A percentile compares a stretch with the other conserved stretches of the same genome.
phyloP scores from a whole-genome alignment of 2,888 invertebrate species.

The Ligdia adustata region DNA sequence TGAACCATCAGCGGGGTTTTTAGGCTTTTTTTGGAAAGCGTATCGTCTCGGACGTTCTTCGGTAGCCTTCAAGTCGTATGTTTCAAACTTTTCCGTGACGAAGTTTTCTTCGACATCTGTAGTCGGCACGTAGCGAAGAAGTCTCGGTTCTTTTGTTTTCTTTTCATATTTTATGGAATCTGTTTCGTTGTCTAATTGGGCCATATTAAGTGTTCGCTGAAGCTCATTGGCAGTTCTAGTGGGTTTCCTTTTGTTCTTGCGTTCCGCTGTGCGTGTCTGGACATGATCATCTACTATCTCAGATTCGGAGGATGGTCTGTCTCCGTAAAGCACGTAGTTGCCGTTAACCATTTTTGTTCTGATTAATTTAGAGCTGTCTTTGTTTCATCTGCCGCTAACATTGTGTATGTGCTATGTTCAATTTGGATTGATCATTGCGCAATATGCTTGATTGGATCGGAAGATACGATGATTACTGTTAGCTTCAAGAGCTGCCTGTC shows the following conservation, averaged over 20 bases:
- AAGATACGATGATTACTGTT: slow-evolving; percentile 34
- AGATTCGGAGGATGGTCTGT: slow-evolving; percentile 71
- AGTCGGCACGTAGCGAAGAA: slow-evolving; percentile 72
- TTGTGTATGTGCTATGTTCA: slow-evolving; percentile 44
- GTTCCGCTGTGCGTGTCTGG: slow-evolving; percentile 63
- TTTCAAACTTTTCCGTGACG: slow-evolving; percentile 72
- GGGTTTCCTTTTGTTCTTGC: slow-evolving; percentile 62
- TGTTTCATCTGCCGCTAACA: slow-evolving; percentile 44
- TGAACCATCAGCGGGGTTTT: slow-evolving; percentile 73
- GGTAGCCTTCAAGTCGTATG: slow-evolving; percentile 68
- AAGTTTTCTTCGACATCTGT: slow-evolving; percentile 72
- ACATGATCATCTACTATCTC: slow-evolving; percentile 76
- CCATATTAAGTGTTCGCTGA: slow-evolving; percentile 62
- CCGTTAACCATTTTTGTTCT: slow-evolving; percentile 83
- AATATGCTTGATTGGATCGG: slow-evolving; percentile 29
- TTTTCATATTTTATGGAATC: slow-evolving; percentile 76
- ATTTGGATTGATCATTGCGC: slow-evolving; percentile 34
- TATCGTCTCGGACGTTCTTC: slow-evolving; percentile 67
- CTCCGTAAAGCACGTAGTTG: slow-evolving; percentile 75
- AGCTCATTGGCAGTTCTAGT: slow-evolving; percentile 68
- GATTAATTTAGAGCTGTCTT: no score
- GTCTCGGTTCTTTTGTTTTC: slow-evolving; percentile 69
- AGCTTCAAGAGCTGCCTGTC: slow-evolving; percentile 37
- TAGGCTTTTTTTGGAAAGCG: slow-evolving; percentile 71
- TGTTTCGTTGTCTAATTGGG: slow-evolving; percentile 74